Evolutionary conservation across 2,797 vertebrate species (phyloP), one percentile per base, ranked within the genome.

Genomic region (Coendou prehensilis): DNA sequence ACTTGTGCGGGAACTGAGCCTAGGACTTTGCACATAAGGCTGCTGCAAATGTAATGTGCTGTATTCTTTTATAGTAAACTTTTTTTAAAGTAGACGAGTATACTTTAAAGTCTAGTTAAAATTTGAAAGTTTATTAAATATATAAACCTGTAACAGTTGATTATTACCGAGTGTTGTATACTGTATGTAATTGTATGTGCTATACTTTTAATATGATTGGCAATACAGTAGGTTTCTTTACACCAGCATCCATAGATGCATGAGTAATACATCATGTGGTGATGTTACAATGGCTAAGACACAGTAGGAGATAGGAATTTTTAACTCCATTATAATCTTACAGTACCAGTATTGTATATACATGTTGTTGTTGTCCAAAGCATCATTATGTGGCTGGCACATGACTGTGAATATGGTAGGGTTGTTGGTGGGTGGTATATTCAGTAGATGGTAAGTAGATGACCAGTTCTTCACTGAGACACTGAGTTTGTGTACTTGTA

Each of bases 381-480:
- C 30, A 67, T 23, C 64, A 57, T 82, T 41, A 54, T 86, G 18
- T 20, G 30, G 3, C 75, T 76, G 3, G 30, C 30, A 41, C 47
- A 2, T 45, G n/a, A 59, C 47, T 73, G 4, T 85, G 41, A 89
- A 73, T 87, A 56, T 81, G 47, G 14, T 88, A 61, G 37, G 61
- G 22, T 91, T 50, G 1, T 93, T 88, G 37, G 18, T 71, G 33
- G 10, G 8, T 80, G 9, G 8, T 63, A 59, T 57, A 30, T 78
- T 91, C 23, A 54, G 22, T 95, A 41, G 14, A 76, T 86, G 41
- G 9, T 93, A 76, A 86, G 30, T 57, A 90, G 54, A 28, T 92
- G 84, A 73, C 20, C 47, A 33, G 2, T 78, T 95, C 54, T 76
- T 89, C 59, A 87, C 61, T 45, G 69, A 89, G 87, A 75, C 26